These are phyloP conservation scores for Ephydatia muelleri DNA, from an alignment of 37 sponge, comb jelly and placozoan species.

Conservation along the genomic window DNA sequence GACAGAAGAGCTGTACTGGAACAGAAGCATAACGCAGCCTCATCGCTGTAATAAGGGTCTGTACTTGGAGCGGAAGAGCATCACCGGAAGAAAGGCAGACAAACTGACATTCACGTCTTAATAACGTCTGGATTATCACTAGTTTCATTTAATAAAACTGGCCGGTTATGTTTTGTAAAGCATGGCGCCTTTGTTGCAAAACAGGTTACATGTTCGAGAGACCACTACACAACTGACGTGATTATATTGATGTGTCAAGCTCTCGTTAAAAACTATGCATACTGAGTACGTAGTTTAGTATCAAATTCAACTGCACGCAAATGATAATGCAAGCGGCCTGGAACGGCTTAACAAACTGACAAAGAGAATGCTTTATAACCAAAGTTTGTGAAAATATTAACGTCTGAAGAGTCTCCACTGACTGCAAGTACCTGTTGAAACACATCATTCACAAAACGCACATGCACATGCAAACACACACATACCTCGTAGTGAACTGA, in stretches of 20 bases:
- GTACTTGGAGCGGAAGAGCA: conserved; percentile 81
- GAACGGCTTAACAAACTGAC: conserved; percentile 2
- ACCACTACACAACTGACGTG: too few relatives aligned
- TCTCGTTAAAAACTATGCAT: too few relatives aligned
- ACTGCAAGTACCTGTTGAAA: conserved; percentile 57
- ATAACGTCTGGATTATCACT: too few relatives aligned
- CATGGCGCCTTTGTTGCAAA: too few relatives aligned
- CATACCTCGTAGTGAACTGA: conserved; percentile 49
- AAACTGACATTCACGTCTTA: conserved; percentile 32
- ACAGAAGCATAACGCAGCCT: conserved; percentile 79
- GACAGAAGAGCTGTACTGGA: conserved; percentile 85
- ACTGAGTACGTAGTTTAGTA: too few relatives aligned
- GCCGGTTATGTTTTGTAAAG: too few relatives aligned
- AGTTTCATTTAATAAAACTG: too few relatives aligned
- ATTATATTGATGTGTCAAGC: too few relatives aligned
- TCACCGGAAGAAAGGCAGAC: conserved; percentile 60
- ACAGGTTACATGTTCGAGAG: too few relatives aligned
- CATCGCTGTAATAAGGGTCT: conserved; percentile 69
- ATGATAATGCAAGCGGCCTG: too few relatives aligned
- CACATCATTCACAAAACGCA: conserved; percentile 6
- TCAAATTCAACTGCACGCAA: too few relatives aligned
- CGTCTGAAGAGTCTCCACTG: conserved; percentile 62
- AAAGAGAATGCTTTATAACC: conserved; percentile 81
- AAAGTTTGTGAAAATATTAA: conserved; percentile 71
- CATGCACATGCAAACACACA: conserved; percentile 51